phyloP scores from a whole-genome alignment of 2,888 invertebrate genomes.

The Papilio protenor region DNA sequence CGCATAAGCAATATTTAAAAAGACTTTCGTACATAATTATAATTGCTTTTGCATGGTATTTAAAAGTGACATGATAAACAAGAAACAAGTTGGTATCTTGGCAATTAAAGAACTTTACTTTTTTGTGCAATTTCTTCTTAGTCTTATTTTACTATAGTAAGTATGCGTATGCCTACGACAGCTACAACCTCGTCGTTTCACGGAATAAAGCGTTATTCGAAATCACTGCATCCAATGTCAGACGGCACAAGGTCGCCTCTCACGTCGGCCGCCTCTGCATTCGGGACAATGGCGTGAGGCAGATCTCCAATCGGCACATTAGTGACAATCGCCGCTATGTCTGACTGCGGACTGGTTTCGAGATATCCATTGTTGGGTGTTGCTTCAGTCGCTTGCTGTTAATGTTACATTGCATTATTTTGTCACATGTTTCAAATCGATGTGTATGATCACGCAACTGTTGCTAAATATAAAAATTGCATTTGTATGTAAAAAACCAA shows the following conservation, averaged over 20 bases:
- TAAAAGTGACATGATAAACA: not conserved
- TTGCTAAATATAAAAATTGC: not conserved
- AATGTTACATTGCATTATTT: constrained; percentile 35
- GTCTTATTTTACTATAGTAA: not conserved
- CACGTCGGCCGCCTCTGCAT: constrained; percentile 69
- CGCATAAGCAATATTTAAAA: no score
- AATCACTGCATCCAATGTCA: constrained; percentile 76
- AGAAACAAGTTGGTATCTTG: no score
- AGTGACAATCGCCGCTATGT: constrained; percentile 55
- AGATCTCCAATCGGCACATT: constrained; percentile 57
- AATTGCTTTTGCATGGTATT: not conserved
- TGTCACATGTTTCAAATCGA: not conserved
- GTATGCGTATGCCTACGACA: not conserved
- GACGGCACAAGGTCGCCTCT: constrained; percentile 74
- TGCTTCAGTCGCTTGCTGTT: constrained; percentile 50
- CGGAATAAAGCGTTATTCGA: constrained; percentile 66
- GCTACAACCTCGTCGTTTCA: constrained; percentile 55
- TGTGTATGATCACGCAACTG: not conserved
- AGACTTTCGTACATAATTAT: not conserved
- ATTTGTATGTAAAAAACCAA: not conserved
- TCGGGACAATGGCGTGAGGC: constrained; percentile 52
- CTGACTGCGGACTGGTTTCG: constrained; percentile 55
- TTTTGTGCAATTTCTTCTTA: not conserved
- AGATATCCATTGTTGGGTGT: constrained; percentile 54
- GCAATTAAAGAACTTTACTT: no score